Evolutionary conservation across 2,113 vertebrate species (phyloP), one percentile per base, ranked within the genome.

Genomic region (Oreochromis aureus): DNA sequence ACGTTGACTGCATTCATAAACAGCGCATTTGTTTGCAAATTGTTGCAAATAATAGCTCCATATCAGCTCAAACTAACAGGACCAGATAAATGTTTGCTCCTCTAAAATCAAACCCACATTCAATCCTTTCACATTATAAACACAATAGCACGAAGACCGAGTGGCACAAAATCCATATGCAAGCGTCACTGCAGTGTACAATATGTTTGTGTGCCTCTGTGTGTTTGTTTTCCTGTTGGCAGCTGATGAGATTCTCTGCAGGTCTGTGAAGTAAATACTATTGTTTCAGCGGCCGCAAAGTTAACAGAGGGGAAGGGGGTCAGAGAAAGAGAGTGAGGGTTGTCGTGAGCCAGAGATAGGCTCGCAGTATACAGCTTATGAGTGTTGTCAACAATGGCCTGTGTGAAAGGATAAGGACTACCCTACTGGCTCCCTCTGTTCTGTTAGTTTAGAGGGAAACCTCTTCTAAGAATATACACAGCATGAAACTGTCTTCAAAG

Each of bases 261-360:
- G 54, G 58, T 89, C 92, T 83, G 81, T 81, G 76, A 76, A 73
- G 80, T 95, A 93, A 93, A 94, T 91, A 92, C 91, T 92, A 94
- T 95, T 95, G 94, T 94, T 94, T 90, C 90, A 90, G 80, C 18
- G 15, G 85, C 83, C 66, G 34, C 61, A 58, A 86, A 88, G 80
- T 85, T 89, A 89, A 79, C 41, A 59, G 27, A 24, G 84, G 56
- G 84, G 81, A 54, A 82, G 87, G 58, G 71, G 39, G 51, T 18
- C 1, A 2, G 27, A 79, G 86, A 69, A 30, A 48, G 71, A 85
- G 76, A 55, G 73, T 24, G 46, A 76, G 30, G 79, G 44, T 84
- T 91, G 90, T 89, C 86, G 55, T 92, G 78, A 85, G 81, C 89
- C 46, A 27, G 71, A 91, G 71, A 85, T 6, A 12, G 34, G 82